Base-by-base conservation (phyloP, 2,113 vertebrate species). In the Neomonachus schauinslandi region DNA sequence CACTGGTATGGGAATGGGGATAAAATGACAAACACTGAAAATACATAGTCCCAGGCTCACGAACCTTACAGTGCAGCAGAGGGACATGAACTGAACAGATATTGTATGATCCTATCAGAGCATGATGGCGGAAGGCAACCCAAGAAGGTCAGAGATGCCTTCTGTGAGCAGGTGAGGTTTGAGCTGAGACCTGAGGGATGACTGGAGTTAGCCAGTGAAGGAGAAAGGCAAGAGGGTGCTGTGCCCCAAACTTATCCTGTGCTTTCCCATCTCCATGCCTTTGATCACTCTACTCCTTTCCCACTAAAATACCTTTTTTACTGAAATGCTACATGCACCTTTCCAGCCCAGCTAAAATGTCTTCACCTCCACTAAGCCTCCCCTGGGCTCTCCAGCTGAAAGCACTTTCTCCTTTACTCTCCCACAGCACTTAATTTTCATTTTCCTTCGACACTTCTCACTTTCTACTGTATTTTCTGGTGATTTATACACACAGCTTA, bases 401-500 rank as follows among this genome's bases (percentile, higher is more conserved):
- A 82, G 79, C 36, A n/a, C 57, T 39, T 72, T 84, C 76, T 93
- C 14, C 57, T 92, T 91, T n/a, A 53, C 65, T 26, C 7, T 76
- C 36, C 42, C 36, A 74, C 4, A 33, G 24, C 65, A 61, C 26
- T 39, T n/a, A 22, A 26, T 74, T 93, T 96, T 89, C 67, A 39
- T 89, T 81, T 96, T 86, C 65, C 67, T 33, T 88, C 28, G 55
- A 91, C 65, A 72, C 14, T 28, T 74, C 65, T 93, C 24, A 51
- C 49, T 96, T 91, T 86, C 87, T 71, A 22, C 55, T 61, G 2
- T 55, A 14, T 92, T 94, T 96, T 91, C 81, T 51, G 46, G 28
- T 86, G 93, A 81, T 85, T 97, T 84, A 85, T 31, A 83, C 61
- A 80, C 28, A 94, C 9, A 53, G 36, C 36, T 80, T 83, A 67